These are phyloP conservation scores for Neolamprologus multifasciatus DNA, from an alignment of 2,797 vertebrate species.

Conservation along the genomic window DNA sequence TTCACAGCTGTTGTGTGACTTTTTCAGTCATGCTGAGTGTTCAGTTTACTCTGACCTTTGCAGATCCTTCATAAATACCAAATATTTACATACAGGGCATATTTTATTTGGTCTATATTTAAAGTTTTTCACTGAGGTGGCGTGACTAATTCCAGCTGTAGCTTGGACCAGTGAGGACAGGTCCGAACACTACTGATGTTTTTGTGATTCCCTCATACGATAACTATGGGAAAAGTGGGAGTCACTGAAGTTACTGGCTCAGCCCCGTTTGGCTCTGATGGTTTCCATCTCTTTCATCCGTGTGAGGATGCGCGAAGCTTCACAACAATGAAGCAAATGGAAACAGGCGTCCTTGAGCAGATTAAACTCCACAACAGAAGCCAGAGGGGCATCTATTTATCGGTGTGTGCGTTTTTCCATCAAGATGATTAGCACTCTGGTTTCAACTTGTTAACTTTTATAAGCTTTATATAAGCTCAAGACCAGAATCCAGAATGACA, in stretches of 20 bases:
- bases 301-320: conserved; percentile 40
- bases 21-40: not conserved
- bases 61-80: not conserved
- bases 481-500: not conserved
- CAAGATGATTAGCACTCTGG: conserved; percentile 31
- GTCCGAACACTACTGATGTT: not conserved
- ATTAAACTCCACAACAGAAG: conserved; percentile 27
- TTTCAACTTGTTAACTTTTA: conserved; percentile 59
- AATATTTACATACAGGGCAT: conserved; percentile 17
- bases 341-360: conserved; percentile 49
- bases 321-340: conserved; percentile 41
- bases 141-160: not conserved
- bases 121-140: not conserved
- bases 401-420: conserved; percentile 38
- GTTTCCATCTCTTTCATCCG: conserved; percentile 54
- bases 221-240: conserved; percentile 8
- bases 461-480: conserved; percentile 8
- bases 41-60: conserved; percentile 5
- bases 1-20: not conserved
- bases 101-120: not conserved
- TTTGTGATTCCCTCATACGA: conserved; percentile 11
- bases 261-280: not conserved
- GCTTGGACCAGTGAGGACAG: not conserved
- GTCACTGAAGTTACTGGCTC: conserved; percentile 1
- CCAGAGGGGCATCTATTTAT: conserved; percentile 23